Base-by-base conservation (phyloP, 2,797 vertebrate genomes). In the Ctenochaetus hawaiiensis region DNA sequence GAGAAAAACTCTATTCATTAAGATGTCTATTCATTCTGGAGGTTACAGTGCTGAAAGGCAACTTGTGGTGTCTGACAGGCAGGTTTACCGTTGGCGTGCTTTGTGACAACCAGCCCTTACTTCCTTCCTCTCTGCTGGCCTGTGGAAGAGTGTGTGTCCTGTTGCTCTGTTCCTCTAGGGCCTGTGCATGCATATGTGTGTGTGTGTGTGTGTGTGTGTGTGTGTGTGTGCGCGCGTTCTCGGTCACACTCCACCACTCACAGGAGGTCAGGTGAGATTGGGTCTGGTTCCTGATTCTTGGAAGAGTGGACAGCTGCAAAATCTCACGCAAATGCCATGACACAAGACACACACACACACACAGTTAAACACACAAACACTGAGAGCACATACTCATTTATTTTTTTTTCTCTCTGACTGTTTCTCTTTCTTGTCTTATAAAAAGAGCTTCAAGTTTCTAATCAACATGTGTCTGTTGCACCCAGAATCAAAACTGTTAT, bases 101-200 rank as follows among this genome's bases (percentile, higher is more conserved):
- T 66, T 89, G 90, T 91, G 89, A 87, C 91, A 91, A 91, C 82
- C 89, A 91, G 93, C 73, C 88, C 91, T 86, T 90, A 87, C 77
- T 93, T 95, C 94, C 94, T 94, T 93, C 93, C 93, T 91, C 85
- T 84, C 87, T 91, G 80, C 86, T 86, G 84, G 89, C 88, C 90
- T 81, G 86, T 75, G 78, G 81, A 87, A 84, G 82, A 88, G 81
- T 72, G 75, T 90, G 87, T 92, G 90, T 92, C 91, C 91, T 91
- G 91, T 91, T 89, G 79, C 84, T 84, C 51, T 83, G 80, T 86
- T 90, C 86, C 86, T 88, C 80, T 79, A 66, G 65, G 83, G 80
- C 67, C 64, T 66, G 11, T 65, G 78, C 54, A 23, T 57, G 43
- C 20, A 5, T 52, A 44, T 34, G 41, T 37, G 56, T 39, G 58